Base-by-base conservation (phyloP, 2,888 invertebrate species). In the Andrena chrysosceles region DNA sequence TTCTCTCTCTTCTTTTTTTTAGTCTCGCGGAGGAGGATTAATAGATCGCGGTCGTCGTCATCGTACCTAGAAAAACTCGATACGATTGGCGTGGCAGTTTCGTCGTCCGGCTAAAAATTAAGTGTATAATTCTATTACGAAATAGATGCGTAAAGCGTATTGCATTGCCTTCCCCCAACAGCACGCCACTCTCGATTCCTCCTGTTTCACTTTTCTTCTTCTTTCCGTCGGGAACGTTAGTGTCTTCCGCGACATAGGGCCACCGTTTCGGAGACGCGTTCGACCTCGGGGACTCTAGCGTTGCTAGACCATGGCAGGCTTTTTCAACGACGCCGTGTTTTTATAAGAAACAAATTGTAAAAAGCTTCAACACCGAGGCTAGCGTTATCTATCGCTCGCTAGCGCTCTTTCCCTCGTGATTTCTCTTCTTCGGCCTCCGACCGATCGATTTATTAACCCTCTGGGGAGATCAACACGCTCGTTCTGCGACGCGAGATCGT, bases 101-200 rank as follows among this genome's bases (percentile, higher is more conserved):
- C 83, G 35, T 81, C 84, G 79, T 85, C 67, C 85, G 83, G 78
- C 85, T 90, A 90, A 89, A 91, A 90, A 89, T 90, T 92, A 92
- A 92, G 92, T 91, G 88, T 91, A 85, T 81, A 90, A 88, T 85
- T 88, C 90, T 93, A 93, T 77, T 82, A 90, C 87, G 82, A 91
- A 88, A 84, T 81, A 90, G 91, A 93, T 94, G 94, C 94, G 94
- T 94, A 92, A 96, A 96, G 96, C 96, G 96, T 96, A 96, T 95
- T 95, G 95, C 95, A 95, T 96, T 96, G 96, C 96, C 96, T 96
- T 96, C 96, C 96, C 96, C 96, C 95, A 95, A 94, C 94, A 95
- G 94, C 94, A 95, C 90, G 91, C 91, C 91, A 90, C 91, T 59
- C 49, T 48, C 64, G 56, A 64, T 77, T 48, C 60, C 80, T 7